Evolutionary conservation across 2,113 vertebrate species (phyloP), one percentile per base, ranked within the genome.

Genomic region (Mungos mungo): DNA sequence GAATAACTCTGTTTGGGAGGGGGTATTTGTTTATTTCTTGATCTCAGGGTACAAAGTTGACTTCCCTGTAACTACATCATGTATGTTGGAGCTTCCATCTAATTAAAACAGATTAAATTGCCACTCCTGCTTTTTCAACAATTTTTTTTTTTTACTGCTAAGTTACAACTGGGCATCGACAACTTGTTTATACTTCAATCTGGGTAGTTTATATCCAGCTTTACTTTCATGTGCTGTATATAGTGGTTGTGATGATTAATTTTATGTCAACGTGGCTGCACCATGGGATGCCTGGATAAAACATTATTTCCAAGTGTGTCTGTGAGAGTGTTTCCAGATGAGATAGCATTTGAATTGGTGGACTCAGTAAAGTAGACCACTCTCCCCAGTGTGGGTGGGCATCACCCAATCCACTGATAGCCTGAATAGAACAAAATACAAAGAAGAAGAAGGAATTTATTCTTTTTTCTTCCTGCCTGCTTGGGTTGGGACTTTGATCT

Each of bases 71-170:
- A 69, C 23, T 71, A 66, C 25, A 90, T 63, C 63, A 66, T 23
- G 4, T 52, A 57, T 23, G 4, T 52, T 84, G 63, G 94, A 68
- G 29, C 10, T 19, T 94, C 94, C 77, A 18, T 92, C 65, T 35
- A 86, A 63, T 25, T 38, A 57, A 27, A 86, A 27, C 16, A 65
- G 60, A 91, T n/a, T 13, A 93, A 95, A 79, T 47, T 81, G 23
- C 60, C 77, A 52, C 19, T 71, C 97, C 90, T 83, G 23, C 21
- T 90, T 87, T 92, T 83, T 79, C 7, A 92, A 54, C 21, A 89
- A 27, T 74, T 91, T 95, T 72, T 38, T 38, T 38, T 38, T 27
- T 88, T 29, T 93, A 41, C 50, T 72, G 60, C 18, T 66, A 63
- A 94, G 47, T 18, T 93, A 47, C 9, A 80, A 47, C 41, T 91